Evolutionary conservation across 2,113 vertebrate species (phyloP).

Genomic region (Aramus guarauna): DNA sequence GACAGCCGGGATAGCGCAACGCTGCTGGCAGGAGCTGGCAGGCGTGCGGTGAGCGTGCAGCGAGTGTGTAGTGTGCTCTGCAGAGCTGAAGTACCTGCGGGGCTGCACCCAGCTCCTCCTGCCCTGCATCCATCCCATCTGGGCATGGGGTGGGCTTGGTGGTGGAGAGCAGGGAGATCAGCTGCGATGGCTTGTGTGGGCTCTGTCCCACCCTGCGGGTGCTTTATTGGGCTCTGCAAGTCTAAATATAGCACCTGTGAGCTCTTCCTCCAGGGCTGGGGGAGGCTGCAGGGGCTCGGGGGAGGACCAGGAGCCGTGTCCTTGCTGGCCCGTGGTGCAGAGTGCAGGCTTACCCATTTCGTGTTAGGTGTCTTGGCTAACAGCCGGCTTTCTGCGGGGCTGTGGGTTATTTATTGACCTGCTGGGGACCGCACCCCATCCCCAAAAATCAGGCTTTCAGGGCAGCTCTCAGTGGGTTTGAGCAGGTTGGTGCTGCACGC

Average conservation of each 20-base stretch:
- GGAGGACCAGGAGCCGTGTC: background rate
- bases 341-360: fast-evolving
- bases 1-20: no score
- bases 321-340: fast-evolving
- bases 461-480: background rate
- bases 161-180: background rate
- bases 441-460: background rate
- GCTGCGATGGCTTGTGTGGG: fast-evolving
- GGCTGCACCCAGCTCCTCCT: background rate
- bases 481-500: background rate
- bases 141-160: fast-evolving
- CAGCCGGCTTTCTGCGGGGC: background rate
- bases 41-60: fast-evolving
- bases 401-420: background rate
- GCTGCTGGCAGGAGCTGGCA: background rate
- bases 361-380: fast-evolving
- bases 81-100: background rate
- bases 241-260: background rate
- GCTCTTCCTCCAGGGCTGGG: background rate
- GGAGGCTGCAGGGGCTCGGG: fast-evolving
- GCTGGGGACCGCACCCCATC: background rate
- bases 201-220: fast-evolving
- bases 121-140: fast-evolving
- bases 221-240: background rate
- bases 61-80: fast-evolving